phyloP scores from a whole-genome alignment of 2,113 vertebrate genomes.

The Poecilia latipinna region DNA sequence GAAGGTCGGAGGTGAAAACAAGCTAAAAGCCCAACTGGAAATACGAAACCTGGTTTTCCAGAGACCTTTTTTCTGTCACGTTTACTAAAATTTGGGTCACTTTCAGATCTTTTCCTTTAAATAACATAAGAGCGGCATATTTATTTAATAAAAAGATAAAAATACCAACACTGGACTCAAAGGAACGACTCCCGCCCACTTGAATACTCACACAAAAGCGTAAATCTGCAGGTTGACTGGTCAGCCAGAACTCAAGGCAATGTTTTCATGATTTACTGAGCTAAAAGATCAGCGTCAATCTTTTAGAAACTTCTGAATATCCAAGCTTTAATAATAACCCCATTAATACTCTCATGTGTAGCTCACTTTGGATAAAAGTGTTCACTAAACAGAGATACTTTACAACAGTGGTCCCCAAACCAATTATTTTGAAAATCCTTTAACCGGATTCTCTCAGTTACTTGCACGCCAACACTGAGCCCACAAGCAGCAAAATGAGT shows the following conservation, averaged over 20 bases:
- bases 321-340: background rate
- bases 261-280: too few species aligned
- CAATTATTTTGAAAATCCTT: too few species aligned
- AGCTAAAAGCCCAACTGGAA: constrained; percentile 37
- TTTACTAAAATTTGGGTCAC: constrained; percentile 2
- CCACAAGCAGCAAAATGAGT: too few species aligned
- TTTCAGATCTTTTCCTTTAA: constrained; percentile 8
- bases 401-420: background rate
- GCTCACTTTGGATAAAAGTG: background rate
- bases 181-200: background rate
- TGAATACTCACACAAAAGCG: too few species aligned
- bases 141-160: background rate
- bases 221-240: too few species aligned
- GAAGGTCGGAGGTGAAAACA: background rate
- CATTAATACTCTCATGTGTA: background rate
- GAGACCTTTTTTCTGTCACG: background rate
- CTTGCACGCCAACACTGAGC: too few species aligned
- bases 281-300: too few species aligned
- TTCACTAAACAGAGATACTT: background rate
- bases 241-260: too few species aligned
- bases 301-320: background rate
- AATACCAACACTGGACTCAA: background rate
- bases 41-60: constrained; percentile 43
- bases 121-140: background rate
- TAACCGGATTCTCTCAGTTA: too few species aligned